Conservation (phyloP, 1,140 invertebrate genomes). For the Chelonus insularis region DNA sequence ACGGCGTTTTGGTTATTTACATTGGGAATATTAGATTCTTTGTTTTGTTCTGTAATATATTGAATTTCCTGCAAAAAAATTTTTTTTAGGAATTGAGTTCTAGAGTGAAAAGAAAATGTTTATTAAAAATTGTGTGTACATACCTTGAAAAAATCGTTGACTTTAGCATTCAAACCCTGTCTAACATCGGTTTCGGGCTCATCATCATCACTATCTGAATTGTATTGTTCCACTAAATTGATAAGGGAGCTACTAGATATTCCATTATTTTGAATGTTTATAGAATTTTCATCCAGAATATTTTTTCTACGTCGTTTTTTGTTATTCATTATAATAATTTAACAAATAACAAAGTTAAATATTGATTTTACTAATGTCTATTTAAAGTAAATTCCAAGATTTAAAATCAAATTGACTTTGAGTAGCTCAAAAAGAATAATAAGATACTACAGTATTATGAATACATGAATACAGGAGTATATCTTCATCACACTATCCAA, state of each 20-base stretch:
- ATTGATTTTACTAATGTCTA: neutral
- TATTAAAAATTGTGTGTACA: no score
- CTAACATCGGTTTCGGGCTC: slow-evolving; percentile 40
- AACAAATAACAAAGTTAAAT: no score
- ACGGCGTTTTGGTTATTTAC: slow-evolving; percentile 19
- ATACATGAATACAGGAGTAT: no score
- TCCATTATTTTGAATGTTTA: slow-evolving; percentile 35
- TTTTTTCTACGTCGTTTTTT: no score
- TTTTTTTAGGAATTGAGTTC: no score
- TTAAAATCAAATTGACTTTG: no score
- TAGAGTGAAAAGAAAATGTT: neutral
- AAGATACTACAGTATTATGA: no score
- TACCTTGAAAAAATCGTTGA: slow-evolving; percentile 60
- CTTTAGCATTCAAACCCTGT: slow-evolving; percentile 52
- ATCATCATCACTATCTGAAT: slow-evolving; percentile 55
- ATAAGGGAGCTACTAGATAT: slow-evolving; percentile 49
- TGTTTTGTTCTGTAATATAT: slow-evolving; percentile 40
- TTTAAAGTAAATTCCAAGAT: neutral
- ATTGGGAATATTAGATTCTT: slow-evolving; percentile 32
- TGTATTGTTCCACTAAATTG: slow-evolving; percentile 57
- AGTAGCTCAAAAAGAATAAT: no score
- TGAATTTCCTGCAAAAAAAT: slow-evolving; percentile 52
- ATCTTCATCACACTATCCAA: no score
- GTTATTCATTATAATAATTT: no score
- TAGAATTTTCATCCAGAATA: no score